Percentiles rank a stretch among this genome's conserved stretches.
Evolutionary conservation across 2,888 invertebrate species (phyloP).

Genomic region (Balanococcus diminutus): DNA sequence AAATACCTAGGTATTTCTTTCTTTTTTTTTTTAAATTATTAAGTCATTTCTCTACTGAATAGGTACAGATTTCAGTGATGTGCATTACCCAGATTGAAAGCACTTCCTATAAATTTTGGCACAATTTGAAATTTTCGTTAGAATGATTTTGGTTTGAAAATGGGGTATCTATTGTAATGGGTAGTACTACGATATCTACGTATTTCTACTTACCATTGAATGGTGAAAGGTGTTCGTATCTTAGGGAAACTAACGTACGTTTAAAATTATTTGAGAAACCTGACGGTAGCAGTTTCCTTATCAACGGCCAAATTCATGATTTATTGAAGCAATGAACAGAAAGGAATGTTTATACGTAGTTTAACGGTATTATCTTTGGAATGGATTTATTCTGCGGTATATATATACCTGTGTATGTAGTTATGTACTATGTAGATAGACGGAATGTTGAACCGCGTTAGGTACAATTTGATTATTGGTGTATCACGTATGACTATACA

Average conservation of each 20-base stretch:
- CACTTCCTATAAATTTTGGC: neutral
- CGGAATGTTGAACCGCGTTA: neutral
- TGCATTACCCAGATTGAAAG: too few relatives aligned
- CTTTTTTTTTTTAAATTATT: too few relatives aligned
- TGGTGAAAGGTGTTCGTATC: neutral
- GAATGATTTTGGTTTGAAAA: neutral
- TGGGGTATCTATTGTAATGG: too few relatives aligned
- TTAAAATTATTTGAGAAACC: neutral
- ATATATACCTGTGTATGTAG: neutral
- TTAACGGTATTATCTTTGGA: neutral
- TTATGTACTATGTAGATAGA: neutral
- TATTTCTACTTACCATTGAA: neutral
- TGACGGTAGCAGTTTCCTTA: slow-evolving; percentile 5
- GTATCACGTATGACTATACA: neutral
- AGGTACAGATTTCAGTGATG: too few relatives aligned
- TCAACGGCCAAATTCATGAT: neutral
- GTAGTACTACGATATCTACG: neutral
- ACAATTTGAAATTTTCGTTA: neutral
- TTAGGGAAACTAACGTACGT: neutral
- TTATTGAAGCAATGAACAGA: neutral
- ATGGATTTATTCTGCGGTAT: neutral
- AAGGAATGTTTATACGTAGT: neutral
- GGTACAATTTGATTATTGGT: slow-evolving; percentile 13
- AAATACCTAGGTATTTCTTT: too few relatives aligned
- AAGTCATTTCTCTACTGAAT: too few relatives aligned